A percentile compares a stretch with the other conserved stretches of the same genome.
Conservation (phyloP, 2,888 invertebrate species). For the Agrochola lychnidis region DNA sequence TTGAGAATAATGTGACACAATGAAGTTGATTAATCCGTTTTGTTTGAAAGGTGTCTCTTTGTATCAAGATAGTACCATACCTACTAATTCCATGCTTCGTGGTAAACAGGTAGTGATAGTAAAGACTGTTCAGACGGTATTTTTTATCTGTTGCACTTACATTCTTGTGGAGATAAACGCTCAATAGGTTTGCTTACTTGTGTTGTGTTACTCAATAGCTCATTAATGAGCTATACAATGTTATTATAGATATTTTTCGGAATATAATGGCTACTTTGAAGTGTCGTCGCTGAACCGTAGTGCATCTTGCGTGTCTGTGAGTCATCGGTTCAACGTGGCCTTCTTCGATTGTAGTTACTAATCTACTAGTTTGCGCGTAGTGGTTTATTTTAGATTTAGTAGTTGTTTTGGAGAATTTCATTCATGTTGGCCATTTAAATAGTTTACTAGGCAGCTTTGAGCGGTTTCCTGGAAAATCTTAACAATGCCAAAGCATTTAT, state of each 20-base stretch:
- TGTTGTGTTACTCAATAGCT: conserved; percentile 43
- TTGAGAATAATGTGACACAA: conserved; percentile 57
- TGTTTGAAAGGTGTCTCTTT: conserved; percentile 48
- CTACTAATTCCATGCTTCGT: conserved; percentile 26
- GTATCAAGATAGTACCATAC: background rate
- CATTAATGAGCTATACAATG: conserved; percentile 36
- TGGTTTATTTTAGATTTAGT: conserved; percentile 23
- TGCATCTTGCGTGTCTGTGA: conserved; percentile 52
- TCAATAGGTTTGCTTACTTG: conserved; percentile 44
- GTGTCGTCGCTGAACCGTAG: conserved; percentile 35
- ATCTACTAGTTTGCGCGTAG: conserved; percentile 36
- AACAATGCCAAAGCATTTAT: background rate
- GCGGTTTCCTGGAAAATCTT: background rate
- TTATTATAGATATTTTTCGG: conserved; percentile 47
- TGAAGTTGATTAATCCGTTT: conserved; percentile 59
- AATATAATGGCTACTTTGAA: conserved; percentile 56
- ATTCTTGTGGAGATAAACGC: conserved; percentile 65
- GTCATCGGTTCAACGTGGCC: conserved; percentile 60
- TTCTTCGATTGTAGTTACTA: conserved; percentile 53
- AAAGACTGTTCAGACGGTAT: conserved; percentile 41
- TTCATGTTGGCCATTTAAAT: conserved; percentile 25
- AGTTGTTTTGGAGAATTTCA: conserved; percentile 36
- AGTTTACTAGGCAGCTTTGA: background rate
- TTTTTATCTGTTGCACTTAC: conserved; percentile 63
- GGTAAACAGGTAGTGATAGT: conserved; percentile 63